Conservation (phyloP, 2,797 vertebrate species). For the Sylvilagus floridanus region DNA sequence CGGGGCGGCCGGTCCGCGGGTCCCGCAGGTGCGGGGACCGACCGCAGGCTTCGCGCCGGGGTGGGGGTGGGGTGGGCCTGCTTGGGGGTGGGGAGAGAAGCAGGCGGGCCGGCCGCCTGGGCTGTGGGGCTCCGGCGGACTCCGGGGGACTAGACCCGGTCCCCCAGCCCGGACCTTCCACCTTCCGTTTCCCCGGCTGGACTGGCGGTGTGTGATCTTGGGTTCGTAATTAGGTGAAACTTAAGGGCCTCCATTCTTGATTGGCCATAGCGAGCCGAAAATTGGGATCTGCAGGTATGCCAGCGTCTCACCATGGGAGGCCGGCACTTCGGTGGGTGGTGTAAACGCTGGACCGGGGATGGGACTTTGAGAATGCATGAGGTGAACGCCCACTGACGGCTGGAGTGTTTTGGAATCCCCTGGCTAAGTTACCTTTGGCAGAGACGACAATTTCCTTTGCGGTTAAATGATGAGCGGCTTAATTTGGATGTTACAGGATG, state of each 20-base stretch:
- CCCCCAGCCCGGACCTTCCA: background rate
- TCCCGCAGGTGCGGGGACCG: slow-evolving; percentile 35
- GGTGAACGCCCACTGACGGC: background rate
- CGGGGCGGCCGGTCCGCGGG: background rate
- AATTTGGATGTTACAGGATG: slow-evolving; percentile 5
- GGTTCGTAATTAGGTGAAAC: slow-evolving; percentile 18
- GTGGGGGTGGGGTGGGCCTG: background rate
- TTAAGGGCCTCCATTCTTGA: background rate
- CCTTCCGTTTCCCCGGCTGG: background rate
- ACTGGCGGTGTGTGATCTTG: background rate
- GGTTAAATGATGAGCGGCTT: slow-evolving; percentile 15
- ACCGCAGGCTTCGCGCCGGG: background rate
- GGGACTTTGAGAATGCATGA: background rate
- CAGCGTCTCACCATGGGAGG: background rate
- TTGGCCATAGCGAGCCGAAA: background rate
- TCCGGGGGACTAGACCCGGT: background rate
- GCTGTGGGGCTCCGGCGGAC: background rate
- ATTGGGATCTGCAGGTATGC: slow-evolving; percentile 20
- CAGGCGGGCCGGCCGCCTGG: slow-evolving; percentile 12
- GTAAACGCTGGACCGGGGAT: background rate
- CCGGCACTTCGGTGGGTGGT: background rate
- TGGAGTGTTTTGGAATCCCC: slow-evolving; percentile 30
- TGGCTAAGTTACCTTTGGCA: background rate
- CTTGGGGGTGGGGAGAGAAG: slow-evolving; percentile 47
- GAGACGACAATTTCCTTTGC: slow-evolving; percentile 57